Base-by-base conservation (phyloP, 2,888 invertebrate species). In the Entomobrya proxima region DNA sequence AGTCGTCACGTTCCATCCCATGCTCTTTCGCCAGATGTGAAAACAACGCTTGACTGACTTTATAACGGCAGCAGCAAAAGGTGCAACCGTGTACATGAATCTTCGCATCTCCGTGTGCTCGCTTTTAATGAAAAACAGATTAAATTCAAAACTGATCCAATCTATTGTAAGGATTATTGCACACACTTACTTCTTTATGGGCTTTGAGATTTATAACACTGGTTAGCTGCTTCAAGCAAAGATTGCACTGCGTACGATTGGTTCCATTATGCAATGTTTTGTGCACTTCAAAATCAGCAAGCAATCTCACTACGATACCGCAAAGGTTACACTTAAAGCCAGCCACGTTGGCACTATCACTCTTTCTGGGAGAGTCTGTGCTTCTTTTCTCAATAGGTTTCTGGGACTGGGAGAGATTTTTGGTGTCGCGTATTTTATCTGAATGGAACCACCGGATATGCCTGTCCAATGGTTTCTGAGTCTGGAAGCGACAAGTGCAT, bases 31-130 rank as follows among this genome's bases (percentile, higher is more conserved):
- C 18, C 2, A 75, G 27, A 37, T 83, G 82, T 4, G 7, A 15
- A 27, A 47, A 76, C 24, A 83, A 61, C 0, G 27, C 21, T 1
- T 32, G 44, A n/a, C 13, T 76, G 0, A 13, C n/a, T 0, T 9
- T 47, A 27, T 83, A 83, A 1, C 76, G 64, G 44, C 75, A 75
- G 24, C 64, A 83, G 18, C 82, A 83, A 27, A 75, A 47, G 4
- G 18, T 21, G 21, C 82, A 83, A 15, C 18, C 47, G 82, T 83
- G 76, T 2, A 21, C 9, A 6, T 72, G 7, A 15, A 40, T 15
- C 6, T 9, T 15, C 6, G n/a, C 81, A 58, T 74, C 67, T 69
- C 47, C 58, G 35, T 82, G 74, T 0, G 72, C 74, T 27, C 18
- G 7, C 82, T 82, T 15, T n/a, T 9, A 35, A 76, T 7, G 44